Percentiles rank a stretch among this genome's conserved stretches.
These are phyloP conservation scores for Pseudococcus viburni DNA, from an alignment of 2,888 invertebrate species.

Conservation along the genomic window DNA sequence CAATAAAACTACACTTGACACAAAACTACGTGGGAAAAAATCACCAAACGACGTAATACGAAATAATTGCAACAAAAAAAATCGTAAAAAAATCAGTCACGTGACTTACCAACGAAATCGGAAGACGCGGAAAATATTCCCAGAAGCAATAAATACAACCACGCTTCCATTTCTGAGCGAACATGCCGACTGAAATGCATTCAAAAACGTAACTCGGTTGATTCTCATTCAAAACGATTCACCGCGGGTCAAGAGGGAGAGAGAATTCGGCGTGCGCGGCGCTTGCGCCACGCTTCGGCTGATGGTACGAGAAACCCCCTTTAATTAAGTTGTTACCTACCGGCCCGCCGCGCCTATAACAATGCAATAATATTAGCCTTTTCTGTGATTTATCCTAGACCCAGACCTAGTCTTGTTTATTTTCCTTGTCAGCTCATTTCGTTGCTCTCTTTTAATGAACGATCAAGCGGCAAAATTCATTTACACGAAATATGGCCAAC, in stretches of 20 bases:
- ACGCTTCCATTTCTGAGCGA: slow-evolving; percentile 65
- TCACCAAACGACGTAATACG: not conserved
- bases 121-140: slow-evolving; percentile 61
- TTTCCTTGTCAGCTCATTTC: slow-evolving; percentile 62
- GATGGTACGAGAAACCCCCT: slow-evolving; percentile 59
- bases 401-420: slow-evolving; percentile 66
- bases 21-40: not conserved
- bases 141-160: slow-evolving; percentile 63
- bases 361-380: slow-evolving; percentile 65
- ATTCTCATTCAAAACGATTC: slow-evolving; percentile 60
- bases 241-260: not conserved
- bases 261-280: not conserved
- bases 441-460: slow-evolving; percentile 53
- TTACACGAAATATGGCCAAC: slow-evolving; percentile 51
- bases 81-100: slow-evolving; percentile 45
- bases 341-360: slow-evolving; percentile 54
- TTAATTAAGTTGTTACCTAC: slow-evolving; percentile 66
- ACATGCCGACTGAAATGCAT: slow-evolving; percentile 66
- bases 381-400: slow-evolving; percentile 66
- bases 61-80: slow-evolving; percentile 21
- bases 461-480: slow-evolving; percentile 60
- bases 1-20: not conserved
- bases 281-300: slow-evolving; percentile 51
- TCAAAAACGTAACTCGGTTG: slow-evolving; percentile 25
- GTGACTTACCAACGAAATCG: slow-evolving; percentile 65